These are phyloP conservation scores for Herminia tarsipennalis DNA, from an alignment of 2,888 invertebrate species.

Conservation along the genomic window DNA sequence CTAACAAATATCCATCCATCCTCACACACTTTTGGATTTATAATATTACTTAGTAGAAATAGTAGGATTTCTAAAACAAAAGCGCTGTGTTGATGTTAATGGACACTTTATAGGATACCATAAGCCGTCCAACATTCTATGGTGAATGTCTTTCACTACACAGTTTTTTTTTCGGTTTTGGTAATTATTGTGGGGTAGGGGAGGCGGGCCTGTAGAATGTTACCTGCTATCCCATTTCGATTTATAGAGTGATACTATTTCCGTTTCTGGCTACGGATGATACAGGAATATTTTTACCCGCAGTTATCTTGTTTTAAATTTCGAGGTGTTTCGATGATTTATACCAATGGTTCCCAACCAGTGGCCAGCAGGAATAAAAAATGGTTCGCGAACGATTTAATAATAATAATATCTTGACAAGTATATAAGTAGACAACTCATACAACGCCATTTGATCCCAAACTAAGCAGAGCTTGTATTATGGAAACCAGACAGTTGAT, in stretches of 20 bases:
- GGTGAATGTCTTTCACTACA: constrained; percentile 58
- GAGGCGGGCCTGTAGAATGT: constrained; percentile 57
- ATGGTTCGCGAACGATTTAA: no score
- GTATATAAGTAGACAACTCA: no score
- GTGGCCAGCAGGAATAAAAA: no score
- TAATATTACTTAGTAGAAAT: no score
- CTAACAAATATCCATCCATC: no score
- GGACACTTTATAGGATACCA: constrained; percentile 44
- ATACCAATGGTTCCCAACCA: no score
- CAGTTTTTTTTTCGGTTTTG: constrained; percentile 59
- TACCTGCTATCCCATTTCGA: constrained; percentile 60
- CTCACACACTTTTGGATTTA: no score
- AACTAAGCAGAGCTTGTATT: no score
- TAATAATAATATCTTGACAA: no score
- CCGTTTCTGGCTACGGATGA: constrained; percentile 35
- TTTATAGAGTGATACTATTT: constrained; percentile 40
- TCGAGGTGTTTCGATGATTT: background rate
- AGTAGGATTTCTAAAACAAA: background rate
- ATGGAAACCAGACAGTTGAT: no score
- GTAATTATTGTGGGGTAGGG: constrained; percentile 51
- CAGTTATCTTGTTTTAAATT: constrained; percentile 2
- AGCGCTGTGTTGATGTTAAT: constrained; percentile 37
- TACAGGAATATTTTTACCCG: constrained; percentile 25
- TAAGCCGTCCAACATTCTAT: constrained; percentile 15
- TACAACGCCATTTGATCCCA: no score